Evolutionary conservation across 1,140 invertebrate genomes (phyloP), one percentile per base, ranked within the genome.

Genomic region (Nilaparvata lugens): DNA sequence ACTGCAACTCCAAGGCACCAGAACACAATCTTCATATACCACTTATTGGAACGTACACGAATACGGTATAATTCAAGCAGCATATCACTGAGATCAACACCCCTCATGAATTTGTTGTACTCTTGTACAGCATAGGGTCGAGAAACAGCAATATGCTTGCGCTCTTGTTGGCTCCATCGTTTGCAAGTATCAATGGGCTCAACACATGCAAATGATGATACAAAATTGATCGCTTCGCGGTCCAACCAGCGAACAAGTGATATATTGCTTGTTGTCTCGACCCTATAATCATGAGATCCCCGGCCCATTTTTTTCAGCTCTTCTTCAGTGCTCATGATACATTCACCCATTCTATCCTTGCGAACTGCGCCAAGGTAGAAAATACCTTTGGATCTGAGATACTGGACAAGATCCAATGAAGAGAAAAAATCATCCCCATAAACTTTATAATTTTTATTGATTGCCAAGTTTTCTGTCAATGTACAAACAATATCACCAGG

Each of bases 81-180:
- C 45, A 48, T 48, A 18, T 48, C 45, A 48, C 45, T 48, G 7
- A 48, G 21, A 48, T 48, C n/a, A 6, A 48, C 45, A 18, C 52
- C 23, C 24, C 56, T 40, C 56, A 58, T 58, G 24, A 43, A 23
- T 19, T 4, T 43, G 14, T 58, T 58, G 16, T 58, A 58, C 13
- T 23, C 19, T 25, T 58, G 19, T 21, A 58, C 56, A 43, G 42
- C 40, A 28, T 43, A 58, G 11, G 56, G 56, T n/a, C 56, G n/a
- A 25, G 38, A n/a, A 14, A 58, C 40, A 14, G 40, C 31, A 43
- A 58, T 43, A 23, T 42, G 42, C 24, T 23, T 45, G 18, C 24
- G 18, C 24, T 45, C 18, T 24, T 42, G 16, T 24, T 45, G 38
- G 24, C 56, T 35, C n/a, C 16, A 43, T 23, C 16, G 38, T 58